Conservation (phyloP, 2,113 vertebrate species). For the Trachemys scripta region DNA sequence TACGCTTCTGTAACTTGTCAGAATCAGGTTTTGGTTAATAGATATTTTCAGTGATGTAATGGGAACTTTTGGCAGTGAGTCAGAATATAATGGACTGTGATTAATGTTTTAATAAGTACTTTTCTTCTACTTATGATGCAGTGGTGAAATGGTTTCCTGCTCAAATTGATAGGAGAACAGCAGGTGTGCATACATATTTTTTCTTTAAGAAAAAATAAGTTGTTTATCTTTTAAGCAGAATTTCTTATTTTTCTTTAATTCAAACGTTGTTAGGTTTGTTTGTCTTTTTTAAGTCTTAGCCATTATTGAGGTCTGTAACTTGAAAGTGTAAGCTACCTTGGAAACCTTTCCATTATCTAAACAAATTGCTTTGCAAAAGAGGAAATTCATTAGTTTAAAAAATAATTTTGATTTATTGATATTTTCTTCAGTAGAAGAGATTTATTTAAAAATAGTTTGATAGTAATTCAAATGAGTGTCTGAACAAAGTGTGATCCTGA, state of each 20-base stretch:
- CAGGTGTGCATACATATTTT: conserved; percentile 77
- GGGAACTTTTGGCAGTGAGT: conserved; percentile 84
- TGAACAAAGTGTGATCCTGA: conserved; percentile 43
- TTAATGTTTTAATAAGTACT: conserved; percentile 89
- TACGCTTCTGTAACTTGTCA: conserved; percentile 85
- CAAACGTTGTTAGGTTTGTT: not conserved
- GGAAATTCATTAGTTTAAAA: conserved; percentile 56
- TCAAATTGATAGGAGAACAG: conserved; percentile 80
- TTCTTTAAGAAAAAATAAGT: conserved; percentile 37
- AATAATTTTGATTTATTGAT: conserved; percentile 45
- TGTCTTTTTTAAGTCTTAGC: conserved; percentile 45
- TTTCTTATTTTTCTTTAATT: conserved; percentile 64
- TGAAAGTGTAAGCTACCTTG: conserved; percentile 19
- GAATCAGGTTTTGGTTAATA: conserved; percentile 87
- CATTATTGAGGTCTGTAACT: conserved; percentile 25
- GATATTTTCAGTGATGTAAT: conserved; percentile 88
- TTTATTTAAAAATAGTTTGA: conserved; percentile 64
- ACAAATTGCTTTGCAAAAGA: conserved; percentile 58
- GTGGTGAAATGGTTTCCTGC: conserved; percentile 83
- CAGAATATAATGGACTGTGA: conserved; percentile 86
- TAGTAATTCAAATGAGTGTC: conserved; percentile 8
- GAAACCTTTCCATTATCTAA: conserved; percentile 33
- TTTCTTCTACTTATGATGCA: conserved; percentile 83
- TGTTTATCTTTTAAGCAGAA: conserved; percentile 56
- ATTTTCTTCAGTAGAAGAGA: conserved; percentile 41